Evolutionary conservation across 2,113 vertebrate species (phyloP).

Genomic region (Danionella cerebrum): DNA sequence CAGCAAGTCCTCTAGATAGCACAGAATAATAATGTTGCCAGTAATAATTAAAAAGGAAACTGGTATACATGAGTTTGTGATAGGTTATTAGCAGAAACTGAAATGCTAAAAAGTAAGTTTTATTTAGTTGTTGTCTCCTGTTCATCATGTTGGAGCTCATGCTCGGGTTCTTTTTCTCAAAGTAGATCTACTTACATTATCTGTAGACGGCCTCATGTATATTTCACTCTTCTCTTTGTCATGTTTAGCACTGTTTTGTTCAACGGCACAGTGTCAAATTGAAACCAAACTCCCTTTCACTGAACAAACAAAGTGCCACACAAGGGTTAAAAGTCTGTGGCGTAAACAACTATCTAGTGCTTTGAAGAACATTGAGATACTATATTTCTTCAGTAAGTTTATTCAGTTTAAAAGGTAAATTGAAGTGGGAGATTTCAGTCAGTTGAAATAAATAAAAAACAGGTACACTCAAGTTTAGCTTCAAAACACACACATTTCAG

Average conservation of each 20-base stretch:
- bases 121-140: no score
- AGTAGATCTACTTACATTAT: background rate
- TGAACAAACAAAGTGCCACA: no score
- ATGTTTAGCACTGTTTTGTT: background rate
- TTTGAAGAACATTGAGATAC: background rate
- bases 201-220: slow-evolving; percentile 6
- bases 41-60: no score
- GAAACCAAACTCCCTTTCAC: background rate
- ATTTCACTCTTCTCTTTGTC: slow-evolving; percentile 11
- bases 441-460: slow-evolving; percentile 31
- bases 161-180: background rate
- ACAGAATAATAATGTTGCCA: no score
- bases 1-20: no score
- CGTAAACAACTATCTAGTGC: no score
- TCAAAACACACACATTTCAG: slow-evolving; percentile 34
- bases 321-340: no score
- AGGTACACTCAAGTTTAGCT: slow-evolving; percentile 27
- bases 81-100: no score
- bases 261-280: background rate
- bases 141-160: background rate
- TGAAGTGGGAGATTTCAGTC: slow-evolving; percentile 5
- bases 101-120: no score
- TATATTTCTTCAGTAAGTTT: slow-evolving; percentile 17
- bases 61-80: no score
- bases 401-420: slow-evolving; percentile 32